A percentile compares a stretch with the other conserved stretches of the same genome.
Conservation (phyloP, 1,140 invertebrate genomes). For the Cepaea nemoralis region DNA sequence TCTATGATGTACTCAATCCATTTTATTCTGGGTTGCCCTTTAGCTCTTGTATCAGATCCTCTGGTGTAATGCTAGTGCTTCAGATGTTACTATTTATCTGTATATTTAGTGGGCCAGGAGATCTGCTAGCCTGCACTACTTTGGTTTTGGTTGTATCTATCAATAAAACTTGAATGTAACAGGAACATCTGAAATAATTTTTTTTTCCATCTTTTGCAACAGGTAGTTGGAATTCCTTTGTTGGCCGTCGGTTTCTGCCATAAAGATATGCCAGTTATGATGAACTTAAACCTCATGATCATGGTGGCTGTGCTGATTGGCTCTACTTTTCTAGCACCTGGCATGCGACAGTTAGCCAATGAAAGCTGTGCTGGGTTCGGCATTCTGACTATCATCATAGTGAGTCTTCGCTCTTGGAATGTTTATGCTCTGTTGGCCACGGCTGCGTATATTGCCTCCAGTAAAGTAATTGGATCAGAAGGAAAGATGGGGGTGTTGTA, state of each 20-base stretch:
- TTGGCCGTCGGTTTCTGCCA: constrained; percentile 53
- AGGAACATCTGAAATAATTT: no score
- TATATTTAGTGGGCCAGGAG: no score
- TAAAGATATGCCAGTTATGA: constrained; percentile 43
- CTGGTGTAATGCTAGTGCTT: no score
- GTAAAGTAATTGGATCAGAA: constrained; percentile 46
- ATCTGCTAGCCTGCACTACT: no score
- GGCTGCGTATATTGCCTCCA: constrained; percentile 50
- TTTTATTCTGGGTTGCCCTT: no score
- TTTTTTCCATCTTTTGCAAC: constrained; percentile 1
- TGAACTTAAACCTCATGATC: constrained; percentile 49
- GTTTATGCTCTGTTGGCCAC: constrained; percentile 51
- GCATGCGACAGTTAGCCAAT: constrained; percentile 41
- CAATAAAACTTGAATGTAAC: no score
- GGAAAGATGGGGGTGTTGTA: constrained; percentile 47
- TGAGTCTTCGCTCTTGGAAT: constrained; percentile 48
- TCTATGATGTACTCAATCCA: no score
- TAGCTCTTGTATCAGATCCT: no score
- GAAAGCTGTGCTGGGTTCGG: constrained; percentile 51
- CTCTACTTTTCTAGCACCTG: constrained; percentile 43
- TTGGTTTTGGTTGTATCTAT: no score
- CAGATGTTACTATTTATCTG: no score
- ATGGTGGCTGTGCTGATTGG: constrained; percentile 42
- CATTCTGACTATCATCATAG: constrained; percentile 50
- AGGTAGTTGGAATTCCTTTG: constrained; percentile 45